phyloP scores from a whole-genome alignment of 2,113 vertebrate genomes.

The Alces alces region DNA sequence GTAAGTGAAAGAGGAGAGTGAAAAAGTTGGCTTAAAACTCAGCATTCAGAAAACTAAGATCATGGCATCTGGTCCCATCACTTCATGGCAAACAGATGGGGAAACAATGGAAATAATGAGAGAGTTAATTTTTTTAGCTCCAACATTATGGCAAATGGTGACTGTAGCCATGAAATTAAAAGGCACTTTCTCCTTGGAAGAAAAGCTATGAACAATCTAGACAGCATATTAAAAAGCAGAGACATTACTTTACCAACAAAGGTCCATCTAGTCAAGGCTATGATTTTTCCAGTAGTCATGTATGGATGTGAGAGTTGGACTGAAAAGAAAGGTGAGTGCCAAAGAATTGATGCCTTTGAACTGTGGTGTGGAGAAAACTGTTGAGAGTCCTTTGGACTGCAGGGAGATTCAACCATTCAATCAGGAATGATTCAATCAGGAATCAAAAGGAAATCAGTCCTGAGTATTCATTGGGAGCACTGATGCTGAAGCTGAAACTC shows the following conservation, averaged over 20 bases:
- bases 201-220: background rate
- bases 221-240: background rate
- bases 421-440: too few relatives aligned
- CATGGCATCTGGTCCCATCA: background rate
- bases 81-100: background rate
- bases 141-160: background rate
- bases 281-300: background rate
- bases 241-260: background rate
- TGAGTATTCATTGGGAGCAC: background rate
- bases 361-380: background rate
- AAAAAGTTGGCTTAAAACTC: background rate
- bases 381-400: background rate
- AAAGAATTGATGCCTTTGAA: background rate
- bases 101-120: background rate
- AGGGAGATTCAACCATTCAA: background rate
- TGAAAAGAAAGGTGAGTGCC: accelerated
- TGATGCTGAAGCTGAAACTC: background rate
- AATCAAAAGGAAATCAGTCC: background rate
- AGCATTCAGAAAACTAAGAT: background rate
- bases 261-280: background rate
- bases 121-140: background rate
- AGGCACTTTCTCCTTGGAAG: background rate
- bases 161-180: background rate
- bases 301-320: background rate
- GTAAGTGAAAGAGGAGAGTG: background rate